A percentile compares a stretch with the other conserved stretches of the same genome.
phyloP scores from a whole-genome alignment of 2,113 vertebrate species.

The cattle (Bos taurus) region ARS-UCD2.0 NC_037339.1:30915501-30916000 shows the following conservation, averaged over 20 bases:
- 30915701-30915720: neutral
- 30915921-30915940: slow-evolving; percentile 20
- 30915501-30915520: neutral
- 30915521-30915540: neutral
- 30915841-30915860: neutral
- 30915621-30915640: neutral
- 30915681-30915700: neutral
- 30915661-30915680: neutral
- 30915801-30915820: neutral
- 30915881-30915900: slow-evolving; percentile 43
- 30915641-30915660: neutral
- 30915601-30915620: neutral
- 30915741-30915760: rapidly evolving
- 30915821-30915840: neutral
- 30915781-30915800: rapidly evolving
- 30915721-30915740: neutral
- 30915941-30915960: neutral
- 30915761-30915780: neutral
- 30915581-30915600: neutral
- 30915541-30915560: neutral
- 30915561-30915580: neutral
- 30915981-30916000: slow-evolving; percentile 11
- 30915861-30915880: slow-evolving; percentile 30
- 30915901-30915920: slow-evolving; percentile 33
- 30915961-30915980: slow-evolving; percentile 44